Evolutionary conservation across 35 echinoderm and acorn worm genomes (phyloP).

Genomic region (Apostichopus japonicus): DNA sequence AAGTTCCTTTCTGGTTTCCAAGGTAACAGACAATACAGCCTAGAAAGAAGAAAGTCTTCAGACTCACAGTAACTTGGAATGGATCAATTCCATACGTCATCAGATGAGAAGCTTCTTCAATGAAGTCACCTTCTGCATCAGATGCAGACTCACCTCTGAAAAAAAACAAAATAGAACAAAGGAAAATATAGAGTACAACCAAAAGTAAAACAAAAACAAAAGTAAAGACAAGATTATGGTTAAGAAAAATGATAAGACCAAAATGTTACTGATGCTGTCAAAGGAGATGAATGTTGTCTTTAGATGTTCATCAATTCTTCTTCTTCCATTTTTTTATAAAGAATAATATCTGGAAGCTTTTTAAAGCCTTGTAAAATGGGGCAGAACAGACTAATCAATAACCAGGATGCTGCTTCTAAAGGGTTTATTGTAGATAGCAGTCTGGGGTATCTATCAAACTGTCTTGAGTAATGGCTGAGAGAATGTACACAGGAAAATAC

Average conservation of each 20-base stretch:
- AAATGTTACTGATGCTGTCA: constrained; percentile 1
- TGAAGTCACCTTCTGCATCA: constrained; percentile 48
- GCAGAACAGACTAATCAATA: too few relatives aligned
- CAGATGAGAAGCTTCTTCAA: constrained; percentile 55
- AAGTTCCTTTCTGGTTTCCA: neutral
- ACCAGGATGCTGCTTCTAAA: too few relatives aligned
- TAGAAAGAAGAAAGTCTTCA: neutral
- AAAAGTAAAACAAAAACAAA: neutral
- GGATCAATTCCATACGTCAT: constrained; percentile 61
- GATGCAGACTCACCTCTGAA: constrained; percentile 46
- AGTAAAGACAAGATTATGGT: neutral
- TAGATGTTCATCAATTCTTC: neutral
- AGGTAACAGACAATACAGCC: neutral
- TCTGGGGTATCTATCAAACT: too few relatives aligned
- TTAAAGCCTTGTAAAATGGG: too few relatives aligned
- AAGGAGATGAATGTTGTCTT: neutral
- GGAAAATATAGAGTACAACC: neutral
- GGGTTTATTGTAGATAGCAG: too few relatives aligned
- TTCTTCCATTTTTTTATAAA: too few relatives aligned
- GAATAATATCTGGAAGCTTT: too few relatives aligned
- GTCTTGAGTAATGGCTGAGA: too few relatives aligned
- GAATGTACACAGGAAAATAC: too few relatives aligned
- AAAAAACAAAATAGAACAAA: neutral
- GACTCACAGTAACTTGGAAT: constrained; percentile 52
- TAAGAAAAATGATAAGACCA: neutral